Base-by-base conservation (phyloP, 2,888 invertebrate species). In the Allacma fusca region DNA sequence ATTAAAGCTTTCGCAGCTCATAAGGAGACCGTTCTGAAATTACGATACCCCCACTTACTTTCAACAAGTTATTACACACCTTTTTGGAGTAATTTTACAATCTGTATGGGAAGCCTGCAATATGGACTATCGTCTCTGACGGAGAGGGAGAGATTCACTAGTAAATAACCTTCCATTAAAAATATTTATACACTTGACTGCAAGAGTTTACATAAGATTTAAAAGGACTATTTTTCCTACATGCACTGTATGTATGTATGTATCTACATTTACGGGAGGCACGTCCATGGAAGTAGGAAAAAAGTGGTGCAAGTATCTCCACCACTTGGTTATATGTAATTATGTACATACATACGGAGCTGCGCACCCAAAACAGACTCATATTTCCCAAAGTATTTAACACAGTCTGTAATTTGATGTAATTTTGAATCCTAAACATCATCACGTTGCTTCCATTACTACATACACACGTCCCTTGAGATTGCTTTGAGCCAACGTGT, bases 361-460 rank as follows among this genome's bases (percentile, higher is more conserved):
- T 19, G 1, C 19, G 50, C 2, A 16, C 50, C n/a, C 34, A 34
- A 34, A 50, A 50, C 19, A 2, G 50, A 50, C 1, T 50, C 5
- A 50, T n/a, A 50, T 50, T 50, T 50, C 50, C 19, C 50, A 13
- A 50, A 50, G 9, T 50, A 50, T 40, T 40, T 40, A 40, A 68
- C 21, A 50, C 9, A 50, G 26, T 50, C 43, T 70, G 28, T 70
- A 70, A 70, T 70, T 70, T 70, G 1, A 70, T 70, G 28, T 70
- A 70, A 70, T 70, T 70, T 50, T 70, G 26, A 44, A 24, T 70
- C 44, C 50, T 50, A 50, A 50, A 50, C 19, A 50, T 50, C 50
- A n/a, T 50, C 9, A 50, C 50, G 50, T 50, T 50, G 50, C 50
- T 50, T 50, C 50, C 50, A 50, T 50, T 50, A 9, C 34, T 34